These are phyloP conservation scores for Sitta europaea DNA, from an alignment of 2,113 vertebrate genomes.

Conservation along the genomic window DNA sequence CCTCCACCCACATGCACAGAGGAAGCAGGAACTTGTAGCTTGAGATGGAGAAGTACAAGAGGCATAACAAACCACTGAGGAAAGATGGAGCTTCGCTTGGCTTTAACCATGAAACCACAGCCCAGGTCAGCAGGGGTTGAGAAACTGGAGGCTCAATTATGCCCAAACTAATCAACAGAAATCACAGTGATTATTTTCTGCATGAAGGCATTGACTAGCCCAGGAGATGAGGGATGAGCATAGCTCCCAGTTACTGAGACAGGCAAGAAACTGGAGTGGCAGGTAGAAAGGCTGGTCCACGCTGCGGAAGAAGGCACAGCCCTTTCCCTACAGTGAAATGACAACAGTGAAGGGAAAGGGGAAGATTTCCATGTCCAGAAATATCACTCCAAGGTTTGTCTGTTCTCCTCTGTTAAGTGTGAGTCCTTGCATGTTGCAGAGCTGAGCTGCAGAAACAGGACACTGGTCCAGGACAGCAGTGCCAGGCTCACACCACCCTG, in stretches of 20 bases:
- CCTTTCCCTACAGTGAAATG: background rate
- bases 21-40: background rate
- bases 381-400: background rate
- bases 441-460: background rate
- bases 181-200: background rate
- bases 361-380: background rate
- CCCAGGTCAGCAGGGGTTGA: background rate
- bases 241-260: background rate
- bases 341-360: background rate
- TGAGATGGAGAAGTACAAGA: background rate
- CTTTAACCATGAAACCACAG: background rate
- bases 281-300: background rate
- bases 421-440: fast-evolving
- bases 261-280: background rate
- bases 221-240: background rate
- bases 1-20: background rate
- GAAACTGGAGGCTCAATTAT: background rate
- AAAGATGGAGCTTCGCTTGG: background rate
- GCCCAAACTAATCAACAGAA: background rate
- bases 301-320: background rate
- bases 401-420: background rate
- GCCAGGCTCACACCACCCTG: background rate
- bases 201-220: background rate
- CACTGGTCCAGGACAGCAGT: background rate
- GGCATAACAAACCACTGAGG: background rate